Evolutionary conservation across 2,113 vertebrate genomes (phyloP).

Genomic region (Pelodiscus sinensis): DNA sequence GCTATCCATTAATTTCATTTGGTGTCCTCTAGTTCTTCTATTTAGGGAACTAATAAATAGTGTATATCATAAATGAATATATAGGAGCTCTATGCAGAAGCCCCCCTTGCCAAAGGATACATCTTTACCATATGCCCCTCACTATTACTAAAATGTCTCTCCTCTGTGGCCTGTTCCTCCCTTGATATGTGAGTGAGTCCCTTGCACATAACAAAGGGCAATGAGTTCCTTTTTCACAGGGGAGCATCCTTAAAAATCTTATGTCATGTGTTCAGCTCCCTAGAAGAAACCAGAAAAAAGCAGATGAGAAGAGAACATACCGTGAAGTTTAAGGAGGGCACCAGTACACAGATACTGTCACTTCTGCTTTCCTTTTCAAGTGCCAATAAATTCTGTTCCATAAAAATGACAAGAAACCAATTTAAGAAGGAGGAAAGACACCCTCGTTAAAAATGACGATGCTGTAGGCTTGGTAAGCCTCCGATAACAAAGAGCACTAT

Average conservation of each 20-base stretch:
- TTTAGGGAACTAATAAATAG: too few relatives aligned
- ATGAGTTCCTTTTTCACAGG: conserved; percentile 17
- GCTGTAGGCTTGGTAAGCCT: conserved; percentile 1
- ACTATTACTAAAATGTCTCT: conserved; percentile 11
- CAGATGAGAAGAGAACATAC: conserved; percentile 20
- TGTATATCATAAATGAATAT: neutral
- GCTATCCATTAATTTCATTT: too few relatives aligned
- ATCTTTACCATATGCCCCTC: conserved; percentile 28
- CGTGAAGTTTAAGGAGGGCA: conserved; percentile 28
- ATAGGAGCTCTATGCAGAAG: rapidly evolving
- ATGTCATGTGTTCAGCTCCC: conserved; percentile 8
- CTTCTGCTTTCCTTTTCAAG: conserved; percentile 28
- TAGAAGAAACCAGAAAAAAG: conserved; percentile 3
- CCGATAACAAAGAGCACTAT: neutral
- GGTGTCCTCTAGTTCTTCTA: too few relatives aligned
- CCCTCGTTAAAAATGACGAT: conserved; percentile 26
- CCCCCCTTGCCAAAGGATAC: neutral
- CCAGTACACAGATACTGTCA: conserved; percentile 19
- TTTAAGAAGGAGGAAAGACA: conserved; percentile 52
- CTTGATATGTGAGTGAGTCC: conserved; percentile 29
- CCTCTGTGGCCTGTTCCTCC: conserved; percentile 58
- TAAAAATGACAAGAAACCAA: conserved; percentile 70
- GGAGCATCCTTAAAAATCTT: conserved; percentile 29
- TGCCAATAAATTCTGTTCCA: conserved; percentile 65
- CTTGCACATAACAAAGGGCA: conserved; percentile 52